Evolutionary conservation across 2,888 invertebrate genomes (phyloP).

Genomic region (Theretra japonica): DNA sequence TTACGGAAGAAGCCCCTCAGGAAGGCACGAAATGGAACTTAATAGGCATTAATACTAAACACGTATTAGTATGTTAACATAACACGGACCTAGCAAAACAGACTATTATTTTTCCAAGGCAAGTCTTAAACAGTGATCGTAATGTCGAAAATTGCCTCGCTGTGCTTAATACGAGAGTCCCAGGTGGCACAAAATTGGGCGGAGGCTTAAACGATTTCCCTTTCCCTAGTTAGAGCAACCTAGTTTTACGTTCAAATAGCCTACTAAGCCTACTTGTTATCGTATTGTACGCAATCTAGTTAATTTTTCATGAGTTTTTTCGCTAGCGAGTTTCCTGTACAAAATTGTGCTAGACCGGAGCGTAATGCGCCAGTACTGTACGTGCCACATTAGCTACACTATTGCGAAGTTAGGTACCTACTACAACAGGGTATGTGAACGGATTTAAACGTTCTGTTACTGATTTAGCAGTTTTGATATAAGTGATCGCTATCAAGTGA

Average conservation of each 20-base stretch:
- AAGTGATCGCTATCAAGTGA: too few species aligned
- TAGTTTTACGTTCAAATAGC: constrained; percentile 55
- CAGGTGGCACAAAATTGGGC: constrained; percentile 68
- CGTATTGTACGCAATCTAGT: constrained; percentile 26
- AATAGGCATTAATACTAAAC: too few species aligned
- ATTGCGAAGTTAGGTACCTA: not conserved
- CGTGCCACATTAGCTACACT: not conserved
- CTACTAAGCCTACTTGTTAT: constrained; percentile 45
- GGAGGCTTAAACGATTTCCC: constrained; percentile 73
- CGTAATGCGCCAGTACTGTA: not conserved
- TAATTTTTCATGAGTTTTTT: constrained; percentile 24
- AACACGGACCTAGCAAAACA: constrained; percentile 11
- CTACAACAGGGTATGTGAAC: not conserved
- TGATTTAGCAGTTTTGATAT: too few species aligned
- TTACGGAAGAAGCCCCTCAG: too few species aligned
- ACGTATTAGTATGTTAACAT: constrained; percentile 1
- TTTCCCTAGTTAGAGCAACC: constrained; percentile 61
- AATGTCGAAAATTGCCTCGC: constrained; percentile 59
- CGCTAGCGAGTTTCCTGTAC: constrained; percentile 17
- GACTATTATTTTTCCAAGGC: constrained; percentile 12
- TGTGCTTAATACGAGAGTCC: constrained; percentile 57
- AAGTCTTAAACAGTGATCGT: constrained; percentile 26
- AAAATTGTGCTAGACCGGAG: constrained; percentile 9
- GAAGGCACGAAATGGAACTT: not conserved
- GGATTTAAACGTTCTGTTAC: too few species aligned